Evolutionary conservation across 2,888 invertebrate genomes (phyloP).

Genomic region (Teleogryllus oceanicus): DNA sequence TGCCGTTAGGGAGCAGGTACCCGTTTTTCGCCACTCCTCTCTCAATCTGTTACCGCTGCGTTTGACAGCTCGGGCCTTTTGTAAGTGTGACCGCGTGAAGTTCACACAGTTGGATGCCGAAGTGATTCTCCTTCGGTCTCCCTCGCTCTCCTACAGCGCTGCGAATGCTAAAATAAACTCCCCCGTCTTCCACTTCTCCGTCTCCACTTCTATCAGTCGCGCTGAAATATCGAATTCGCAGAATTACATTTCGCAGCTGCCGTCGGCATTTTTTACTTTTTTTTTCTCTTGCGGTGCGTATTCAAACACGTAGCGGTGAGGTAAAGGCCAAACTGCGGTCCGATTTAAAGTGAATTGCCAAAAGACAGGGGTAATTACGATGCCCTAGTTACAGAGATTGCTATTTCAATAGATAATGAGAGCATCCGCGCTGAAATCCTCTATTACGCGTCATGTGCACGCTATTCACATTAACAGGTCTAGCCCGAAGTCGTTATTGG

Average conservation of each 20-base stretch:
- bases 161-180: background rate
- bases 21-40: too few relatives aligned
- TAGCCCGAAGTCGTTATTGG: too few relatives aligned
- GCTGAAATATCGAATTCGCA: background rate
- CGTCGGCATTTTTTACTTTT: background rate
- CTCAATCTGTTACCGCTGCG: too few relatives aligned
- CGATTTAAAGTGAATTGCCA: background rate
- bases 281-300: background rate
- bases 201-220: background rate
- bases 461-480: background rate
- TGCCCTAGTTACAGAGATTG: background rate
- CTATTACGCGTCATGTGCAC: background rate
- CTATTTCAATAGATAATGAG: background rate
- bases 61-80: background rate
- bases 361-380: background rate
- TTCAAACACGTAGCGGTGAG: background rate
- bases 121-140: background rate
- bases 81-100: background rate
- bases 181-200: background rate
- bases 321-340: background rate
- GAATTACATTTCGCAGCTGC: background rate
- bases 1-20: background rate
- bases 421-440: background rate
- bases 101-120: background rate
- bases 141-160: background rate